These are phyloP conservation scores for Trichopria drosophilae DNA, from an alignment of 2,888 invertebrate genomes.

Conservation along the genomic window DNA sequence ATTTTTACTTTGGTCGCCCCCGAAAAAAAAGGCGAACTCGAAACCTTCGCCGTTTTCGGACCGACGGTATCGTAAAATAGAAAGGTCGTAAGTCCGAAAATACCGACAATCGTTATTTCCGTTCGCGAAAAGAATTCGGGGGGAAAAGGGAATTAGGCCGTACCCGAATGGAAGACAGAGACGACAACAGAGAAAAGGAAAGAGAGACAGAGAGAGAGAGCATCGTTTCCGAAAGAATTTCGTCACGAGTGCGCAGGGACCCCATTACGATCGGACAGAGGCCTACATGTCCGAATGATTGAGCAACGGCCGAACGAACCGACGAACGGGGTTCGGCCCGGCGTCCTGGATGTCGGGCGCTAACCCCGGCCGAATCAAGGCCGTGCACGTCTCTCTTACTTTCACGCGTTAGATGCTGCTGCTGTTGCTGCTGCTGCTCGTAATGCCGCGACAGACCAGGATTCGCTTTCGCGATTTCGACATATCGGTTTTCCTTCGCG, in stretches of 20 bases:
- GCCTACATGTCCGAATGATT: slow-evolving; percentile 43
- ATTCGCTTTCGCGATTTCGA: slow-evolving; percentile 31
- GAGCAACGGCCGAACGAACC: slow-evolving; percentile 42
- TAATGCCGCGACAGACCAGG: slow-evolving; percentile 9
- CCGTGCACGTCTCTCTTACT: slow-evolving; percentile 49
- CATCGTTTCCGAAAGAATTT: slow-evolving; percentile 31
- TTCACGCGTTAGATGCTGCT: slow-evolving; percentile 47
- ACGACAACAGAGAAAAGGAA: neutral
- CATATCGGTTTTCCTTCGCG: neutral
- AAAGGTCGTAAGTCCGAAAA: no score
- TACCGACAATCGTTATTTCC: no score
- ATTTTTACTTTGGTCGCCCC: no score
- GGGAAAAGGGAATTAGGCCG: no score
- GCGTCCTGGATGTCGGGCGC: slow-evolving; percentile 33
- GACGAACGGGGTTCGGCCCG: slow-evolving; percentile 42
- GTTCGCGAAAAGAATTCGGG: no score
- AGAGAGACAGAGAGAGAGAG: neutral
- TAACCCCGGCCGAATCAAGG: slow-evolving; percentile 56
- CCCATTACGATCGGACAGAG: slow-evolving; percentile 33
- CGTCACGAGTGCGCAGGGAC: slow-evolving; percentile 34
- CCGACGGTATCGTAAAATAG: no score
- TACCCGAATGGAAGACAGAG: no score
- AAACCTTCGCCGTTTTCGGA: no score
- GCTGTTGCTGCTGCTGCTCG: slow-evolving; percentile 25
- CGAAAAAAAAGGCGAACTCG: no score